These are phyloP conservation scores for Liparis tanakae DNA, from an alignment of 2,797 vertebrate genomes.

Conservation along the genomic window DNA sequence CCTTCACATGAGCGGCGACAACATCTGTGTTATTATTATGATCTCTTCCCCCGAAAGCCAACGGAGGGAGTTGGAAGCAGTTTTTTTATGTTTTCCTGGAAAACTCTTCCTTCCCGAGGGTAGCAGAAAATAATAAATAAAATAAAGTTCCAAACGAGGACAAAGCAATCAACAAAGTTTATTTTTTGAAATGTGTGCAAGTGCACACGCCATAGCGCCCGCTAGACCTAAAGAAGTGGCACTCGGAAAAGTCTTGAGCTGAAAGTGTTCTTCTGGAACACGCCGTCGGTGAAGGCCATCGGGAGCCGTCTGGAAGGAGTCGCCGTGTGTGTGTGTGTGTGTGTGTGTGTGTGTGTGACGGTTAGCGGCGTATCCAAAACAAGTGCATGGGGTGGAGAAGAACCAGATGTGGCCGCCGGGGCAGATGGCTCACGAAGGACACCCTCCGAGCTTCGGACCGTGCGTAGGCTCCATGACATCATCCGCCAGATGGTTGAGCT, in stretches of 20 bases:
- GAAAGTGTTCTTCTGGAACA: constrained; percentile 24
- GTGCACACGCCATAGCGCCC: not conserved
- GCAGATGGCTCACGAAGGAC: constrained; percentile 56
- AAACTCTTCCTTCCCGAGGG: constrained; percentile 10
- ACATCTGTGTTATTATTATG: constrained; percentile 16
- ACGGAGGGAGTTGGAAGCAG: constrained; percentile 8
- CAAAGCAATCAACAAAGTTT: constrained; percentile 5
- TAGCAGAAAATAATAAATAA: constrained; percentile 27
- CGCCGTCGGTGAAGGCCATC: constrained; percentile 2
- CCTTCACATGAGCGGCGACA: not conserved
- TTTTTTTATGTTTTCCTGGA: constrained; percentile 40
- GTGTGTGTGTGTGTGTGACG: constrained; percentile 60
- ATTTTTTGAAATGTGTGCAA: not conserved
- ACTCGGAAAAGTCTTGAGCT: constrained; percentile 10
- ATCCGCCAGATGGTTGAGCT: constrained; percentile 70
- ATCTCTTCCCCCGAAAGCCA: constrained; percentile 1
- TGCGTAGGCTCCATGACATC: constrained; percentile 64
- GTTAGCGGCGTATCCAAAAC: constrained; percentile 76
- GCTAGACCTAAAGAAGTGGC: constrained; percentile 1
- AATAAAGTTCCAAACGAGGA: constrained; percentile 25
- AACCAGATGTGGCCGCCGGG: constrained; percentile 75
- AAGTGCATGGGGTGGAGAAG: constrained; percentile 66
- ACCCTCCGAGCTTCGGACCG: constrained; percentile 60
- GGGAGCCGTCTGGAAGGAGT: constrained; percentile 40
- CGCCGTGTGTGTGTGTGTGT: constrained; percentile 50